Evolutionary conservation across 92 coral and sea anemone genomes (phyloP), one percentile per base, ranked within the genome.

Genomic region (Chrysogorgia sp.): DNA sequence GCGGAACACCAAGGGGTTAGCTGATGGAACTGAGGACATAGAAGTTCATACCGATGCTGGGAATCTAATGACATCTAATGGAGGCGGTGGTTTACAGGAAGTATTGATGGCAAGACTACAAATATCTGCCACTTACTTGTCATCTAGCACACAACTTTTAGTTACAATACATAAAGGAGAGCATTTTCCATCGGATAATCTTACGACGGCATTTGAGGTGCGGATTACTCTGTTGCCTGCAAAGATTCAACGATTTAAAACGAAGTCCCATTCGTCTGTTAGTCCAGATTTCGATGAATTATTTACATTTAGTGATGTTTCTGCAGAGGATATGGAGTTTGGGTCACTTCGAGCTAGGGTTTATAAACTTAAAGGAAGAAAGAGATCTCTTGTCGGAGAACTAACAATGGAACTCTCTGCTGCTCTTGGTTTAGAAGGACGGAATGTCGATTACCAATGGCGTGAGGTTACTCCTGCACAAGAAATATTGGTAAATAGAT

Each of bases 261-360:
- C 79, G 13, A 72, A 37, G 35, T 33, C 49, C 14, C 79, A 72
- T 23, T 26, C 34, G 34, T 72, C 79, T 34, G 79, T 47, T 6
- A 72, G 33, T 56, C 79, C 79, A 19, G 29, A 5, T 14, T 72
- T 72, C 21, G 41, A 72, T 34, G 79, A 72, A 56, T 22, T 72
- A 3, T 40, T 72, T 10, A 35, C 28, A 31, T 72, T 72, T 34
- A 32, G 23, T 19, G 79, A 72, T 20, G 79, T 72, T 26, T 71
- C 10, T 48, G 62, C 77, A 31, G 62, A 49, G 47, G 65, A 72
- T 8, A 2, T 72, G 0, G 48, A 72, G 21, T 0, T 34, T 15
- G 65, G 7, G 3, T 48, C 65, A 14, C 35, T 72, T 6, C 79
- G 79, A 0, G 52, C 52, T 1, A 72, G 65, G 14, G 65, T 56